Conservation (phyloP, 2,888 invertebrate species). For the Mimachlamys varia region DNA sequence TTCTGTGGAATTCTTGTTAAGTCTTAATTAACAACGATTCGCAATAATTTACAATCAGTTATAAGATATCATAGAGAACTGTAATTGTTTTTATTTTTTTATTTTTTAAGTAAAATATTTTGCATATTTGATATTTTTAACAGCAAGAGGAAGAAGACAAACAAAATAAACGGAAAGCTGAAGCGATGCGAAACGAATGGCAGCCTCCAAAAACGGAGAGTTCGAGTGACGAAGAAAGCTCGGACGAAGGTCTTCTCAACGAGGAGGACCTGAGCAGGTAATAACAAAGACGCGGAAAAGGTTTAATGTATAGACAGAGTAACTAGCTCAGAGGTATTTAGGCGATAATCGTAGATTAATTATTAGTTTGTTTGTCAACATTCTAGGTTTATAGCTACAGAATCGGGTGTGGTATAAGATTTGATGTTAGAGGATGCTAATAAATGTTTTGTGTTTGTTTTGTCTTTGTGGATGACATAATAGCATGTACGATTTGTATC, state of each 20-base stretch:
- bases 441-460: background rate
- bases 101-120: no score
- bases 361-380: background rate
- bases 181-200: conserved; percentile 71
- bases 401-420: background rate
- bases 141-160: conserved; percentile 67
- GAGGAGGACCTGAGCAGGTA: conserved; percentile 71
- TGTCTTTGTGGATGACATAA: no score
- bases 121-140: no score
- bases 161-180: conserved; percentile 60
- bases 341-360: background rate
- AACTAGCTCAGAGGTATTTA: background rate
- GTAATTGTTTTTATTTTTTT: no score
- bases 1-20: no score
- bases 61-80: no score
- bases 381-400: background rate
- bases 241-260: conserved; percentile 67
- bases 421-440: background rate
- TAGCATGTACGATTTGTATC: no score
- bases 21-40: no score
- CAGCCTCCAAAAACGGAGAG: conserved; percentile 74
- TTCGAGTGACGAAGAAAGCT: conserved; percentile 67
- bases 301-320: background rate
- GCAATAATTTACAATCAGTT: no score
- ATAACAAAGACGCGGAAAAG: no score